Base-by-base conservation (phyloP, 2,797 vertebrate genomes). In the Pangasius macronema region DNA sequence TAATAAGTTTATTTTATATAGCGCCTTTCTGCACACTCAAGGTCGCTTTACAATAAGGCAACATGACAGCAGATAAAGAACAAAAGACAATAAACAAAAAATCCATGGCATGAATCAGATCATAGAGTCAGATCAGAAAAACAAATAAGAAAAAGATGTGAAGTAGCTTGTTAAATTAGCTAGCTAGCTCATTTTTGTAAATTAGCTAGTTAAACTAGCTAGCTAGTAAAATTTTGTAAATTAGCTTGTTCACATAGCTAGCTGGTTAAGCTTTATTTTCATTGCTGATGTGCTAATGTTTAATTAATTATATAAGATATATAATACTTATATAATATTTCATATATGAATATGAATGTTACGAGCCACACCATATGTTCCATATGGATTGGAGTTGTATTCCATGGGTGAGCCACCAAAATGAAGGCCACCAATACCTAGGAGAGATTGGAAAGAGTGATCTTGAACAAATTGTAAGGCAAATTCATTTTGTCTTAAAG, bases 371-470 rank as follows among this genome's bases (percentile, higher is more conserved):
- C 90, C 90, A 63, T 91, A 91, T 87, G 90, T 77, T 82, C 85
- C 90, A 53, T 67, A 90, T 18, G 81, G 85, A 49, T 88, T 88
- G 20, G 80, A 11, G 30, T 80, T 73, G 77, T 88, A 86, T 65
- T 86, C 87, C 61, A 18, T 84, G 10, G 86, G 75, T 1, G 76
- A 83, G 51, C 88, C 85, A 39, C 76, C 61, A 80, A 91, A 91
- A 77, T 70, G 55, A 22, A 89, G 65, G 24, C 88, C 90, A 57
- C 90, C 91, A 85, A 91, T 91, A 85, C 91, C 91, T 91, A 33
- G 14, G 16, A 55, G 16, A 86, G 36, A 85, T 68, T 8, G 7
- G 18, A 20, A 39, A 65, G 5, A 14, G 13, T 46, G 2, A 33
- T 51, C n/a, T 24, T 24, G 16, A 7, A 9, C 4, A 36, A 36